A percentile compares a stretch with the other conserved stretches of the same genome.
phyloP scores from a whole-genome alignment of 2,113 vertebrate genomes.

The Lepidothrix coronata region DNA sequence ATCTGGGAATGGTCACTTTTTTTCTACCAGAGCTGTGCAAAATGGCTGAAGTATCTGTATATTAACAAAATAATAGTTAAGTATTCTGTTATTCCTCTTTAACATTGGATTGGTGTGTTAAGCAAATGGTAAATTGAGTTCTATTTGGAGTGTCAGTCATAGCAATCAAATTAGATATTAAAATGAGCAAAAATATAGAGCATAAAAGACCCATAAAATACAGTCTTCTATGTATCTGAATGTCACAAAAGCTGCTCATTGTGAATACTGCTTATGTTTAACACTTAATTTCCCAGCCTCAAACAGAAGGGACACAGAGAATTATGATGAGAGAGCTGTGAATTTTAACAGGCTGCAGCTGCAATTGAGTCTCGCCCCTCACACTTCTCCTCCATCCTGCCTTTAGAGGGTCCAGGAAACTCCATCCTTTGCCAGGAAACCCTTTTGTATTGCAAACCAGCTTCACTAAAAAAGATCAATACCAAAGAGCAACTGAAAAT shows the following conservation, averaged over 20 bases:
- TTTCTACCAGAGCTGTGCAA: neutral
- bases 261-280: neutral
- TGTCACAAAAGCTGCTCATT: neutral
- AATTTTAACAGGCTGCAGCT: neutral
- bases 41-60: neutral
- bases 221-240: neutral
- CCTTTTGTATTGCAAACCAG: neutral
- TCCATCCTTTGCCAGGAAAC: neutral
- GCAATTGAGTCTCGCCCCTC: accelerated
- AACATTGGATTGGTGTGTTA: neutral
- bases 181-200: neutral
- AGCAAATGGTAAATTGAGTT: neutral
- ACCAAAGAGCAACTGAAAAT: neutral
- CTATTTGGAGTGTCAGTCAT: neutral
- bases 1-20: neutral
- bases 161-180: neutral
- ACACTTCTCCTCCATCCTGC: neutral
- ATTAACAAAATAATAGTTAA: neutral
- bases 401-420: neutral
- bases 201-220: neutral
- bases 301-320: neutral
- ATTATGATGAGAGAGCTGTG: neutral
- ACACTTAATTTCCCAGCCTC: neutral
- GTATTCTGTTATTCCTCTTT: neutral
- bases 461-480: neutral